Conservation (phyloP, 2,113 vertebrate species). For the Istiophorus platypterus region DNA sequence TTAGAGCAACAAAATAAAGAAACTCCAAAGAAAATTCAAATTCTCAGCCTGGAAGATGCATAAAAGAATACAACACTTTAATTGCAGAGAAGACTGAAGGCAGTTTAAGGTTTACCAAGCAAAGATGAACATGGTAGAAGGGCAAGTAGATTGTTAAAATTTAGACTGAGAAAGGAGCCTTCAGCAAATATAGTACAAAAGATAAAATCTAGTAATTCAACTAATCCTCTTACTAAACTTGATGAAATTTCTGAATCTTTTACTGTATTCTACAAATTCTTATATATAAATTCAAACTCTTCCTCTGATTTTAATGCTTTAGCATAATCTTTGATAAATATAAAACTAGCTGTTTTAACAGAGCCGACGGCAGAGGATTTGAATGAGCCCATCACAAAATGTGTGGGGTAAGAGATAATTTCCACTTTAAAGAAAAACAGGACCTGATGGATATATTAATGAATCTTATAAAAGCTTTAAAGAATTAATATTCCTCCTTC, state of each 20-base stretch:
- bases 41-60: no score
- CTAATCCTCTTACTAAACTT: not conserved
- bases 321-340: not conserved
- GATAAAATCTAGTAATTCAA: not conserved
- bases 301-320: not conserved
- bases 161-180: not conserved
- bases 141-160: not conserved
- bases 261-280: not conserved
- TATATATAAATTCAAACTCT: not conserved
- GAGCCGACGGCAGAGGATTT: no score
- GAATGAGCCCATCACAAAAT: no score
- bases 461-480: constrained; percentile 1
- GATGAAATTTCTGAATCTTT: not conserved
- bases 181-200: not conserved
- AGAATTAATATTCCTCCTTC: rapidly evolving
- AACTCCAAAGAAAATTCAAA: no score
- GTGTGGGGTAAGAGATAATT: no score
- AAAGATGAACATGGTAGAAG: not conserved
- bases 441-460: not conserved
- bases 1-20: no score
- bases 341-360: no score
- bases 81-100: no score
- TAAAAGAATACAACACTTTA: no score
- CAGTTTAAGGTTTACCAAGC: not conserved
- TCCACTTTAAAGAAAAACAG: not conserved